Conservation (phyloP, 2,113 vertebrate genomes). For the Todiramphus chloris region DNA sequence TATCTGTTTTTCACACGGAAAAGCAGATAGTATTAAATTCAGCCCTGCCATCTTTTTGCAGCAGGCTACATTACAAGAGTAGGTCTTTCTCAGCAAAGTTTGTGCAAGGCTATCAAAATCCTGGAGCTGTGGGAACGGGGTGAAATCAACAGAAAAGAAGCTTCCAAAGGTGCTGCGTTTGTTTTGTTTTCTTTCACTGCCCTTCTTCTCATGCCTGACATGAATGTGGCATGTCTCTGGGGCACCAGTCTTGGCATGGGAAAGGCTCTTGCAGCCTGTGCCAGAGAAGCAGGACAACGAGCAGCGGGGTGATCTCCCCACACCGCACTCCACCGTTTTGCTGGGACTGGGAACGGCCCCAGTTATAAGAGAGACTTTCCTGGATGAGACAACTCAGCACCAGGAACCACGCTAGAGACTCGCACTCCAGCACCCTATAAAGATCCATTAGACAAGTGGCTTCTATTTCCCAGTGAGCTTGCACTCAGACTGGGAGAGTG, state of each 20-base stretch:
- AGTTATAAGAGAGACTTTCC: not conserved
- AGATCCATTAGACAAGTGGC: not conserved
- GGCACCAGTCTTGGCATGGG: not conserved
- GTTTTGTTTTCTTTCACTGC: not conserved
- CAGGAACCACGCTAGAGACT: not conserved
- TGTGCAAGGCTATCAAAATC: not conserved
- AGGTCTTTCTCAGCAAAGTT: not conserved
- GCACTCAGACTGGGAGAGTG: not conserved
- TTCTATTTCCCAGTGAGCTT: not conserved
- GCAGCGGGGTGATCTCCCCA: not conserved
- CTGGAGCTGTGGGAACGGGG: not conserved
- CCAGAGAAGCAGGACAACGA: rapidly evolving
- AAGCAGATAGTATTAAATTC: not conserved
- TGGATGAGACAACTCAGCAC: not conserved
- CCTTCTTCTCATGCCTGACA: not conserved
- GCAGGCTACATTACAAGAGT: rapidly evolving
- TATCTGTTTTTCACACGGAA: not conserved
- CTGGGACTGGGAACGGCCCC: not conserved
- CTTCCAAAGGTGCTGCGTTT: rapidly evolving
- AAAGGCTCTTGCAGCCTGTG: rapidly evolving
- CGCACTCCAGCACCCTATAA: rapidly evolving
- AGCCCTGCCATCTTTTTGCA: not conserved
- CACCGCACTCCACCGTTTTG: rapidly evolving
- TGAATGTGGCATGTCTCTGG: not conserved
- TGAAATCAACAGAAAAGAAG: not conserved